These are phyloP conservation scores for Nemapogon koenigi DNA, from an alignment of 2,888 invertebrate genomes.

Conservation along the genomic window DNA sequence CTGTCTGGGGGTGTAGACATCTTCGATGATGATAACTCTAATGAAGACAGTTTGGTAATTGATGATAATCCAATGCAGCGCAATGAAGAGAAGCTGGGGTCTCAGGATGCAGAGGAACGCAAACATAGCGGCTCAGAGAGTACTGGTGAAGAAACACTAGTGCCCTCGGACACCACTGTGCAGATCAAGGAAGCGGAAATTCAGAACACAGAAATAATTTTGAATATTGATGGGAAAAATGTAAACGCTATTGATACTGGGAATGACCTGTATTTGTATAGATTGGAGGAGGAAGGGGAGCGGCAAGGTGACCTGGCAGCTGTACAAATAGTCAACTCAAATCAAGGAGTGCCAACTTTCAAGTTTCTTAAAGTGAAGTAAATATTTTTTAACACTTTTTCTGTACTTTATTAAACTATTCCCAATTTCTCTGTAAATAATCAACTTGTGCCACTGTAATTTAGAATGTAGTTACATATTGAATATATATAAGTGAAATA, in stretches of 20 bases:
- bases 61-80: conserved; percentile 50
- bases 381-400: too few species aligned
- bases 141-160: neutral
- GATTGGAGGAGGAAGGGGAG: conserved; percentile 39
- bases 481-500: too few species aligned
- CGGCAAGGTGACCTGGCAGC: conserved; percentile 38
- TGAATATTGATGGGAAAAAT: conserved; percentile 55
- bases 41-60: conserved; percentile 54
- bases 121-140: neutral
- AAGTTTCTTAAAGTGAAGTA: conserved; percentile 60
- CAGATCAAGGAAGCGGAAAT: neutral
- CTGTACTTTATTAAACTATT: too few species aligned
- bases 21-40: conserved; percentile 59
- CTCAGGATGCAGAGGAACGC: neutral
- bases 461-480: too few species aligned
- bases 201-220: conserved; percentile 45
- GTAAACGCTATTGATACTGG: conserved; percentile 58
- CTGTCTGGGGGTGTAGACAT: conserved; percentile 55
- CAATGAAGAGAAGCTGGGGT: neutral
- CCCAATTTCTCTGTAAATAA: too few species aligned
- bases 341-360: conserved; percentile 41
- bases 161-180: neutral
- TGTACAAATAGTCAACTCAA: conserved; percentile 46
- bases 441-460: too few species aligned
- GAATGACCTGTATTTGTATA: conserved; percentile 52